Evolutionary conservation across 2,113 vertebrate genomes (phyloP), one percentile per base, ranked within the genome.

Genomic region (Excalfactoria chinensis): DNA sequence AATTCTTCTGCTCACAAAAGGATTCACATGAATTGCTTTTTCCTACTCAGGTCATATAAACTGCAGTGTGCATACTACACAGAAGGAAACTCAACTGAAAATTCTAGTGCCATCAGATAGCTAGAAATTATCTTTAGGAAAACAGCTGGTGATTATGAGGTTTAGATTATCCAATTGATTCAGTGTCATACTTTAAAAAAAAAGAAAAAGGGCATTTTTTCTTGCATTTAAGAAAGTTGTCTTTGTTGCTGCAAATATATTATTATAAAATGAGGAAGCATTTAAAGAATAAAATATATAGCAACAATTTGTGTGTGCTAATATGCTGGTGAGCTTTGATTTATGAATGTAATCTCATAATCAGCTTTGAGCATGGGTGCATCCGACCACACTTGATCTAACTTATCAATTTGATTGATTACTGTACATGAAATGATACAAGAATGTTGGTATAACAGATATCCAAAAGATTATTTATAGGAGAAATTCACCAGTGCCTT

Each of bases 51-150:
- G 32, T 12, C 34, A 13, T 62, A 92, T 34, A 84, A 90, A 74
- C 34, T 56, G 9, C 13, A 55, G 35, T 28, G 49, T 49, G 21
- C 32, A 12, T n/a, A 55, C 0, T 0, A 68, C 23, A 32, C 25
- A 53, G 21, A 17, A 88, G 21, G 40, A 91, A 81, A 81, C 19
- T 56, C 22, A 86, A 32, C 21, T 17, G 43, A 78, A 89, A 84
- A 66, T 46, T 80, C 28, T 62, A 26, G 5, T 6, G 11, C 25
- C 16, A 53, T 69, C 9, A n/a, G 37, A 78, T 35, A 81, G 56
- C 68, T 23, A 71, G 43, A 68, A 84, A 37, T 18, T 32, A 8
- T 46, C 41, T 78, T 56, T 30, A 81, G 55, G 59, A 94, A 88
- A 86, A 72, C 10, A 66, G 20, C 35, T 68, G 20, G 14, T 15